A percentile compares a stretch with the other conserved stretches of the same genome.
Conservation (phyloP, 2,888 invertebrate species). For the Dinocampus coccinellae region DNA sequence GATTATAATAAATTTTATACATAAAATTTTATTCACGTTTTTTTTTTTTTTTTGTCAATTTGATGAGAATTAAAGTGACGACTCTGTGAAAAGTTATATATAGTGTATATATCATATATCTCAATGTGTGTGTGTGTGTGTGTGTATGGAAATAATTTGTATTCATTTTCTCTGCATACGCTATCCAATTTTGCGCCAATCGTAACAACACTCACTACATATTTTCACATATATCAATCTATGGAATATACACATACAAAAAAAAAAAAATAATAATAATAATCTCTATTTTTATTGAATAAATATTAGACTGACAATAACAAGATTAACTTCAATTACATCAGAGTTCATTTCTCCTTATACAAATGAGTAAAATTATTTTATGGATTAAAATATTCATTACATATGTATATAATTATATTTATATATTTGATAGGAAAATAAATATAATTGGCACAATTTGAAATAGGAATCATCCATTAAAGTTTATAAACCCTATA, state of each 20-base stretch:
- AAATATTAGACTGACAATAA: background rate
- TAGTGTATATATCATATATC: no score
- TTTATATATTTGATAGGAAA: no score
- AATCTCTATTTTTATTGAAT: background rate
- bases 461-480: no score
- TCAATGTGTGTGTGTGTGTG: background rate
- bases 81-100: constrained; percentile 17
- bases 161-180: constrained; percentile 10
- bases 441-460: no score
- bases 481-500: no score
- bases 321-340: background rate
- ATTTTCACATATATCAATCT: background rate
- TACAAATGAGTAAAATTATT: no score
- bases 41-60: constrained; percentile 29
- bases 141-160: constrained; percentile 11
- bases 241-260: no score
- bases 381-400: no score
- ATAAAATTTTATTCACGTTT: constrained; percentile 30
- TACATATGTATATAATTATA: no score
- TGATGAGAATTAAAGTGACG: constrained; percentile 14
- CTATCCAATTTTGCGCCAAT: background rate
- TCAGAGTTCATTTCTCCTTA: background rate
- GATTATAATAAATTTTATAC: constrained; percentile 29
- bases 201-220: background rate
- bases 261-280: no score